phyloP scores from a whole-genome alignment of 2,888 invertebrate species.

The Heliconius ismenius region DNA sequence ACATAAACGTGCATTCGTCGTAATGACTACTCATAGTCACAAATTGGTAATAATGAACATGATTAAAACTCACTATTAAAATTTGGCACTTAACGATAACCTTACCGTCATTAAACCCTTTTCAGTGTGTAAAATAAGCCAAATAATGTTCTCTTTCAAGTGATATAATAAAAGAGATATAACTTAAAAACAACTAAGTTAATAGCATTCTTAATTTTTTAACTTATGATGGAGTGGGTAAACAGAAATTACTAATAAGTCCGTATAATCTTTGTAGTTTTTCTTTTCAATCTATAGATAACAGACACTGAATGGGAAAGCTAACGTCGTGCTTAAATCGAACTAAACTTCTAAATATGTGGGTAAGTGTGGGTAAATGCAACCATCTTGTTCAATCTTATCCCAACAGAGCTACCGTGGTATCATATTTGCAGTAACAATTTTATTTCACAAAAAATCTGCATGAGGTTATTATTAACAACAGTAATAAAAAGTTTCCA shows the following conservation, averaged over 20 bases:
- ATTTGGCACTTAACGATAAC: conserved; percentile 26
- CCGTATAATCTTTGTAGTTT: not conserved
- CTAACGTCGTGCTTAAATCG: not conserved
- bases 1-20: conserved; percentile 23
- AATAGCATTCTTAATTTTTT: not conserved
- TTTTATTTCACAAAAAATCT: not conserved
- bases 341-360: not conserved
- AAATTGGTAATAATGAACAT: conserved; percentile 34
- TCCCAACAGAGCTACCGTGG: not conserved
- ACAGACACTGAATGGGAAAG: not conserved
- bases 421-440: not conserved
- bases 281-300: not conserved
- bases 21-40: conserved; percentile 34
- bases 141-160: not conserved
- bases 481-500: not conserved
- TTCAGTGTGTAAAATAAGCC: not conserved
- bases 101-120: conserved; percentile 2
- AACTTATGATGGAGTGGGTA: not conserved
- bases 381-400: not conserved
- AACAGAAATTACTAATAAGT: not conserved
- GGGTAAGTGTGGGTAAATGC: not conserved
- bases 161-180: not conserved
- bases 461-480: not conserved
- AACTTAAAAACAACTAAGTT: not conserved
- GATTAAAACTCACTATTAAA: conserved; percentile 28